A percentile compares a stretch with the other conserved stretches of the same genome.
Evolutionary conservation across 2,888 invertebrate species (phyloP).

Genomic region (Zonitis immaculata): DNA sequence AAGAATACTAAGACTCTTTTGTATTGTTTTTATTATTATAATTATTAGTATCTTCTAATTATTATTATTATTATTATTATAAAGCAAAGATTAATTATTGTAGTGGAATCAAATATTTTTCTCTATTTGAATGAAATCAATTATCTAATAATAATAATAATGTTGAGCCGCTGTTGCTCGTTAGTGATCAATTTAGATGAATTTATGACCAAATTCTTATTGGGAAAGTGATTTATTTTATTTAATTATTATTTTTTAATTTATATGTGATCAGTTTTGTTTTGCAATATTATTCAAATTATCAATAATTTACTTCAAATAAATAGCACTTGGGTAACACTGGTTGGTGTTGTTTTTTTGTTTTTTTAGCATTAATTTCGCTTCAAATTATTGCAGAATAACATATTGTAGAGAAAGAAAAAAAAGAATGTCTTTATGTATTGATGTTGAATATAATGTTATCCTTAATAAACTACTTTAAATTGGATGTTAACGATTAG

Average conservation of each 20-base stretch:
- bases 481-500: slow-evolving; percentile 9
- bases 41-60: slow-evolving; percentile 17
- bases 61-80: slow-evolving; percentile 21
- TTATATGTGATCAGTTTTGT: slow-evolving; percentile 35
- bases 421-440: slow-evolving; percentile 46
- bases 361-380: slow-evolving; percentile 34
- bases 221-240: slow-evolving; percentile 35
- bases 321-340: slow-evolving; percentile 40
- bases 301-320: slow-evolving; percentile 4
- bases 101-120: slow-evolving; percentile 18
- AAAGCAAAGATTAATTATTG: slow-evolving; percentile 7
- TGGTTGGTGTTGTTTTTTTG: too few relatives aligned
- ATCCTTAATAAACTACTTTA: slow-evolving; percentile 33
- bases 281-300: slow-evolving; percentile 37
- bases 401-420: slow-evolving; percentile 39
- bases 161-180: slow-evolving; percentile 4
- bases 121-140: slow-evolving; percentile 9
- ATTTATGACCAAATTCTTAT: slow-evolving; percentile 35
- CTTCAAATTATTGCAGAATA: slow-evolving; percentile 37
- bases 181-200: slow-evolving; percentile 24
- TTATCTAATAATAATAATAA: neutral
- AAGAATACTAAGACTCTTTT: slow-evolving; percentile 31
- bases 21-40: slow-evolving; percentile 28
- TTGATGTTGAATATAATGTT: slow-evolving; percentile 43
- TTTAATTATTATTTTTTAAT: too few relatives aligned